Evolutionary conservation across 2,797 vertebrate genomes (phyloP).

Genomic region (Podarcis lilfordi): DNA sequence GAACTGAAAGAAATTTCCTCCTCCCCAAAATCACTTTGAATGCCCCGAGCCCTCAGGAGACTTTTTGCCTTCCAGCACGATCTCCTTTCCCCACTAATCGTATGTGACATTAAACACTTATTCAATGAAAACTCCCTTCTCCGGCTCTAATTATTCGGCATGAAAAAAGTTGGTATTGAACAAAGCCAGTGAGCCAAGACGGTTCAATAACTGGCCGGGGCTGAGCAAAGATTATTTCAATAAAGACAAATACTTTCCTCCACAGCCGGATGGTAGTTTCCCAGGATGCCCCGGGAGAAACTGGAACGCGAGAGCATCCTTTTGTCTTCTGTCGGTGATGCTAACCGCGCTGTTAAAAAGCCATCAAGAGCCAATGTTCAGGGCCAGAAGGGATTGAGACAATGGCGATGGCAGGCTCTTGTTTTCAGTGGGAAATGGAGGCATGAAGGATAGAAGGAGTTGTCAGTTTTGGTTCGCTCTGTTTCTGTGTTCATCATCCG

Average conservation of each 20-base stretch:
- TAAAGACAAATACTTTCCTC: slow-evolving; percentile 50
- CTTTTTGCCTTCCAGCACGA: slow-evolving; percentile 22
- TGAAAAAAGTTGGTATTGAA: slow-evolving; percentile 70
- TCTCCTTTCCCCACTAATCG: slow-evolving; percentile 57
- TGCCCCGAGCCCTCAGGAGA: slow-evolving; percentile 14
- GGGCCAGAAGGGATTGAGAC: slow-evolving; percentile 33
- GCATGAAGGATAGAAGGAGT: too few species aligned
- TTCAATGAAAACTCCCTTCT: slow-evolving; percentile 59
- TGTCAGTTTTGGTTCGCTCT: too few species aligned
- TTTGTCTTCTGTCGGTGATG: slow-evolving; percentile 56
- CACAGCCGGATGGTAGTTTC: slow-evolving; percentile 53
- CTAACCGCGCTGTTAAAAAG: slow-evolving; percentile 65
- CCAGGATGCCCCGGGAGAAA: slow-evolving; percentile 45
- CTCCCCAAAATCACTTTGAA: background rate
- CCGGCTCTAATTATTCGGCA: slow-evolving; percentile 61
- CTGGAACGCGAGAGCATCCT: slow-evolving; percentile 49
- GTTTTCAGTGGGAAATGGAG: background rate
- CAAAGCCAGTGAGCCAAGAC: slow-evolving; percentile 59
- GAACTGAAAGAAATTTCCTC: background rate
- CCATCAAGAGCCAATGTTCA: slow-evolving; percentile 41
- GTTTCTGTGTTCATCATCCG: too few species aligned
- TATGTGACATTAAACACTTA: slow-evolving; percentile 68
- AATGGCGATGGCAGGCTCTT: background rate
- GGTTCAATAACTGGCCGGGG: slow-evolving; percentile 59
- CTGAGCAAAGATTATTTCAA: slow-evolving; percentile 69